phyloP scores from a whole-genome alignment of 1,140 invertebrate genomes.

The Bombus breviceps region DNA sequence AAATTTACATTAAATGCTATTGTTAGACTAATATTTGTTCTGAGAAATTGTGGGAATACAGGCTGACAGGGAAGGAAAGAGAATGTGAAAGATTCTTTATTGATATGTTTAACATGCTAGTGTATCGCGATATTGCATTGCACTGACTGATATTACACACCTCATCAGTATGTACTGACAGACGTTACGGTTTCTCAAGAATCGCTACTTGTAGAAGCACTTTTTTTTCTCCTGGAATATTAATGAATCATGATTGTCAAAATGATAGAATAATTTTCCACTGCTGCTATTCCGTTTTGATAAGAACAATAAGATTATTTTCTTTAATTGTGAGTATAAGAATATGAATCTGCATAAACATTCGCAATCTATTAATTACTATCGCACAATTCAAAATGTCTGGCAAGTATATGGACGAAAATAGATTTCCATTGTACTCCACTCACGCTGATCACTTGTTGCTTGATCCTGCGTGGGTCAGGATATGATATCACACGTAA shows the following conservation, averaged over 20 bases:
- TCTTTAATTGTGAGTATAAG: too few species aligned
- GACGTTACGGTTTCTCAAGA: neutral
- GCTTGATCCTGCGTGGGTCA: conserved; percentile 59
- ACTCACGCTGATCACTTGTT: conserved; percentile 65
- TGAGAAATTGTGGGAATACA: neutral
- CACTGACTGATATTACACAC: conserved; percentile 15
- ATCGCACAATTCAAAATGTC: neutral
- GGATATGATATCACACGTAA: neutral
- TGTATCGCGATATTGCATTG: conserved; percentile 7
- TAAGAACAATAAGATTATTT: too few species aligned
- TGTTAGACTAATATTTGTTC: neutral
- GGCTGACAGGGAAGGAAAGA: neutral
- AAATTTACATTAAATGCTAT: neutral
- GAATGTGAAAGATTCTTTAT: neutral
- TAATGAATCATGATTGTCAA: neutral
- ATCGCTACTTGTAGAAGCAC: neutral
- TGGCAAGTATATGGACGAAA: conserved; percentile 34
- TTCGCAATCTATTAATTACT: too few species aligned
- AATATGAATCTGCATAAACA: neutral
- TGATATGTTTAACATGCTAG: conserved; percentile 1
- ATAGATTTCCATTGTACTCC: conserved; percentile 47
- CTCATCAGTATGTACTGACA: neutral
- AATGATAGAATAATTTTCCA: too few species aligned
- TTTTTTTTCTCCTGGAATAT: neutral
- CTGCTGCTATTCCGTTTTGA: too few species aligned